Base-by-base conservation (phyloP, 2,113 vertebrate species). In the Carettochelys insculpta region DNA sequence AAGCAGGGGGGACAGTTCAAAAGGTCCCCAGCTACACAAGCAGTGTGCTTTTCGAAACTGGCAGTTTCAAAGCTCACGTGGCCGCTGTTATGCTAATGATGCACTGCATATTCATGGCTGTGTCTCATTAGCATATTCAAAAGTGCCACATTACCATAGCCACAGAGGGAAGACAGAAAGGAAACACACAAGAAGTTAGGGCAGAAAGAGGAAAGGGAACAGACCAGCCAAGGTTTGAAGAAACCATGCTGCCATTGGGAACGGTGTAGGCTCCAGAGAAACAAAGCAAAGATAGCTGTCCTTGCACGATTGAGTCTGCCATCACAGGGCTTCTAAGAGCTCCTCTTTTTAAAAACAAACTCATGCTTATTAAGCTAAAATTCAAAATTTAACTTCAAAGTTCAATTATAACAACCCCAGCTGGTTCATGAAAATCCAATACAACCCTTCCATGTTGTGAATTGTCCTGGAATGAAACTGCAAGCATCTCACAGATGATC, bases 361-460 rank as follows among this genome's bases (percentile, higher is more conserved):
- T 77, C 1, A 0, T 58, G 27, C 34, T 53, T 80, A 85, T 81
- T 87, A 87, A 65, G 61, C 8, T n/a, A 9, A n/a, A 65, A 85
- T 77, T 52, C 38, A 65, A 53, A 83, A 48, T 47, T 86, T 90
- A 75, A 83, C 50, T 79, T 79, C 77, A 47, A 7, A 38, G 27
- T 38, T 38, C 61, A 65, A 38, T 65, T n/a, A 77, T 71, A 86
- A 61, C 48, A 7, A 9, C 48, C 7, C 48, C 48, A 9, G 7
- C 8, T 48, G 48, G 48, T 48, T 92, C 71, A 82, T 20, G 41
- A 77, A 73, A 86, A 48, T 80, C 77, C 90, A 87, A 81, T 92
- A 92, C 94, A 92, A 89, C 94, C 92, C 95, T 96, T 93, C 68
- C 43, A 82, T 78, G 24, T 88, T 90, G 78, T 82, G 84, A 92